These are phyloP conservation scores for Oligia latruncula DNA, from an alignment of 2,888 invertebrate genomes.

Conservation along the genomic window DNA sequence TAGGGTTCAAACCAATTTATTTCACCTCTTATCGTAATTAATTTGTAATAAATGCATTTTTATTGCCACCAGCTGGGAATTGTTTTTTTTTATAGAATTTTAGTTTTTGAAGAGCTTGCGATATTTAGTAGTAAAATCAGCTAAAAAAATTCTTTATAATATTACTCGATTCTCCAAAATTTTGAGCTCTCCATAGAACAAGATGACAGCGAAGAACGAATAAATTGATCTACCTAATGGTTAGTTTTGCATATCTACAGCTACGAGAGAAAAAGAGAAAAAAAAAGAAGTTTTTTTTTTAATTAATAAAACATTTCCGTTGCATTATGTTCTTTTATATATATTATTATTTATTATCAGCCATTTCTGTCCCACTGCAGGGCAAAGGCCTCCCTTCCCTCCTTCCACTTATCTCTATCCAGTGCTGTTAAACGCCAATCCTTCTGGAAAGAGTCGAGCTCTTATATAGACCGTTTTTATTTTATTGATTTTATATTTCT, in stretches of 20 bases:
- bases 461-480: too few relatives aligned
- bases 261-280: too few relatives aligned
- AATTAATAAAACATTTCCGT: too few relatives aligned
- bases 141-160: background rate
- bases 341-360: too few relatives aligned
- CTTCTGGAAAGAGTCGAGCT: too few relatives aligned
- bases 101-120: background rate
- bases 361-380: too few relatives aligned
- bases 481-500: too few relatives aligned
- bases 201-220: background rate
- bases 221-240: background rate
- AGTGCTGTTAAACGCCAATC: too few relatives aligned
- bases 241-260: background rate
- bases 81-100: background rate
- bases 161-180: background rate
- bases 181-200: background rate
- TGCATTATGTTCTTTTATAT: background rate
- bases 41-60: constrained; percentile 25
- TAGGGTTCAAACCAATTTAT: background rate
- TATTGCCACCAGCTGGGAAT: background rate
- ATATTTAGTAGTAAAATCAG: background rate
- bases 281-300: too few relatives aligned
- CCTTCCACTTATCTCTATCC: too few relatives aligned
- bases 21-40: background rate
- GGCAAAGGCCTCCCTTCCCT: too few relatives aligned